phyloP scores from a whole-genome alignment of 2,888 invertebrate species.

The Leptinotarsa peninsularis region DNA sequence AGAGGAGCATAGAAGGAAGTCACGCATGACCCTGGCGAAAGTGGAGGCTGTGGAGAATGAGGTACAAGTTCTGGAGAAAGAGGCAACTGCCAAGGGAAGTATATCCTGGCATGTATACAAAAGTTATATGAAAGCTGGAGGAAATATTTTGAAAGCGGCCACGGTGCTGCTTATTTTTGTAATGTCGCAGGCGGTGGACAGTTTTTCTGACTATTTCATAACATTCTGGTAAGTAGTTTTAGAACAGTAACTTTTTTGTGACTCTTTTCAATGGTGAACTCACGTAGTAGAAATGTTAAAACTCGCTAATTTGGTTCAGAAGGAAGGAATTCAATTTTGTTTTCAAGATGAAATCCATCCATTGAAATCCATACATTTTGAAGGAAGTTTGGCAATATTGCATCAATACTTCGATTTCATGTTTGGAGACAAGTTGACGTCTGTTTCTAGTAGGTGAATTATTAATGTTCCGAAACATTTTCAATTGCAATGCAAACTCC shows the following conservation, averaged over 20 bases:
- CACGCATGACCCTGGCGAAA: constrained; percentile 60
- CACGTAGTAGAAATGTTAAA: no score
- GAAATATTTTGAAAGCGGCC: constrained; percentile 67
- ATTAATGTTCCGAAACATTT: no score
- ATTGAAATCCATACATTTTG: no score
- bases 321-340: no score
- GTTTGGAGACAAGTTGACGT: no score
- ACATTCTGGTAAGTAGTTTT: constrained; percentile 74
- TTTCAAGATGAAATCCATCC: no score
- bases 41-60: constrained; percentile 30
- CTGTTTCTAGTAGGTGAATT: no score
- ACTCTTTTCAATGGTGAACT: no score
- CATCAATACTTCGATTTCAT: no score
- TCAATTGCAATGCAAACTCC: no score
- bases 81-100: constrained; percentile 73
- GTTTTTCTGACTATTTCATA: constrained; percentile 83
- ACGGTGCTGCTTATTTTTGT: constrained; percentile 68
- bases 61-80: constrained; percentile 65
- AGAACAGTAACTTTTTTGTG: not conserved
- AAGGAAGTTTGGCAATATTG: no score
- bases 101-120: constrained; percentile 69
- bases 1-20: constrained; percentile 52
- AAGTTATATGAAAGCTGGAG: constrained; percentile 80
- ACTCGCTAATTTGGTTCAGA: no score
- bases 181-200: constrained; percentile 69